Percentiles rank a stretch among this genome's conserved stretches.
Evolutionary conservation across 2,888 invertebrate species (phyloP).

Genomic region (Drosophila subquinaria): DNA sequence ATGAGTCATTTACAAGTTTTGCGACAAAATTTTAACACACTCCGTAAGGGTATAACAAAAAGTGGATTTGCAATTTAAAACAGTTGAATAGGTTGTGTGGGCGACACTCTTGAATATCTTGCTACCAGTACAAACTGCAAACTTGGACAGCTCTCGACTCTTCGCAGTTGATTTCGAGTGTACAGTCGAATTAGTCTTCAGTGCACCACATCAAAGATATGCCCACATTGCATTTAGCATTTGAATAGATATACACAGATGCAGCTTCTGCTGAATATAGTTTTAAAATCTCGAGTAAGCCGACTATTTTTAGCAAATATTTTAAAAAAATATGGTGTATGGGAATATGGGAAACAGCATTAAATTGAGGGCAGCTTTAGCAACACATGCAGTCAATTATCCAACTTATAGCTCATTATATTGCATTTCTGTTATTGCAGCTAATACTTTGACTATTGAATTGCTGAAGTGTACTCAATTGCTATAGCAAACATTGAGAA

Average conservation of each 20-base stretch:
- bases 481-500: background rate
- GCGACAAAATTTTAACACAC: background rate
- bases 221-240: background rate
- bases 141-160: background rate
- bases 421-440: background rate
- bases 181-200: constrained; percentile 10
- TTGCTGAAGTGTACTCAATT: background rate
- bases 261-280: background rate
- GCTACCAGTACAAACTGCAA: background rate
- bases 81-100: background rate
- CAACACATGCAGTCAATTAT: background rate
- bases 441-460: background rate
- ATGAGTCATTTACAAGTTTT: background rate
- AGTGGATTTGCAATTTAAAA: background rate
- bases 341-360: background rate
- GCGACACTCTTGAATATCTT: constrained; percentile 9
- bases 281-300: background rate
- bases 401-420: background rate
- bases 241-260: background rate
- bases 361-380: background rate
- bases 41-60: background rate
- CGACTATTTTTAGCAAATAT: background rate
- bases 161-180: constrained; percentile 7
- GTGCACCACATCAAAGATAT: background rate
- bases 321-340: background rate